phyloP scores from a whole-genome alignment of 2,888 invertebrate species.

The Aradus depressus region DNA sequence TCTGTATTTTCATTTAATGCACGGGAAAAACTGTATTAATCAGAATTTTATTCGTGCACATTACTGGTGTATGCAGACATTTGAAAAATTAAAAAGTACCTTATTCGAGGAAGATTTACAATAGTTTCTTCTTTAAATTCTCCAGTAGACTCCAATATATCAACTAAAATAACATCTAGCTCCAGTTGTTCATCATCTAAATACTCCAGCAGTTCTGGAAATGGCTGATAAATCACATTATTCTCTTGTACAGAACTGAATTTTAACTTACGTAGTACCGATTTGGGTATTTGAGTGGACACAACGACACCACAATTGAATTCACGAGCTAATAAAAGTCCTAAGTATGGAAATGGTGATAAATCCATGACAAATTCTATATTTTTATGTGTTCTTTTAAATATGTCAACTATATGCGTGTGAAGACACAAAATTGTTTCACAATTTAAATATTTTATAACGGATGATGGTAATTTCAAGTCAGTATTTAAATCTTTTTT shows the following conservation, averaged over 20 bases:
- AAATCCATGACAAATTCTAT: constrained; percentile 3
- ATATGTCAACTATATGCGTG: not conserved
- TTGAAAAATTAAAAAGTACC: constrained; percentile 22
- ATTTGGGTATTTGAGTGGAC: constrained; percentile 1
- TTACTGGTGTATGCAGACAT: too few relatives aligned
- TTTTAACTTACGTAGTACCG: not conserved
- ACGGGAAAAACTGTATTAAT: too few relatives aligned
- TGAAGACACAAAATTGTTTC: constrained; percentile 10
- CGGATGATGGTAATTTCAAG: constrained; percentile 31
- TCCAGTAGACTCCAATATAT: constrained; percentile 46
- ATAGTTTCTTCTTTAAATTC: constrained; percentile 41
- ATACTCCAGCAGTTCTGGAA: not conserved
- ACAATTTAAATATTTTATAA: constrained; percentile 40
- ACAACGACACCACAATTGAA: not conserved
- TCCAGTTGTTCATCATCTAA: constrained; percentile 28
- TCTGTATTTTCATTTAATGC: too few relatives aligned
- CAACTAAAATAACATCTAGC: constrained; percentile 45
- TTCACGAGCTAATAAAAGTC: not conserved
- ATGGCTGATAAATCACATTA: not conserved
- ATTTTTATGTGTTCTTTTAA: not conserved
- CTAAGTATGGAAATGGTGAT: constrained; percentile 8
- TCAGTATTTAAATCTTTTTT: not conserved
- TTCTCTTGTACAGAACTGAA: not conserved
- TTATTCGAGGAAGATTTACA: constrained; percentile 32
- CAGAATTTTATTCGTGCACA: not conserved